phyloP scores from a whole-genome alignment of 1,140 invertebrate genomes.

The Colletes latitarsis region DNA sequence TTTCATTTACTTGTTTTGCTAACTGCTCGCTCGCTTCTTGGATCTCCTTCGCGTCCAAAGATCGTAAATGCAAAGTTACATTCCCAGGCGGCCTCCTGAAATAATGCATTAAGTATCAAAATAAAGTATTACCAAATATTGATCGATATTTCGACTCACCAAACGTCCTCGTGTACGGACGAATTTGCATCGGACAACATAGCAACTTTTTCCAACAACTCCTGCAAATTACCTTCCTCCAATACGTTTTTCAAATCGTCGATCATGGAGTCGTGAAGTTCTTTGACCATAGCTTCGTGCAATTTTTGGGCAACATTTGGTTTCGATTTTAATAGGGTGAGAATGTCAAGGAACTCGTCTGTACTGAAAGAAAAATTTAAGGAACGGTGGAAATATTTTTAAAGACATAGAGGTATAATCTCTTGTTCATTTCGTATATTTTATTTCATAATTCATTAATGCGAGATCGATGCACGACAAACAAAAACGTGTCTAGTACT shows the following conservation, averaged over 20 bases:
- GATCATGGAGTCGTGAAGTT: constrained; percentile 60
- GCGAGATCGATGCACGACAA: neutral
- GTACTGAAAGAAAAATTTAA: constrained; percentile 58
- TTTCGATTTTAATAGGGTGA: constrained; percentile 63
- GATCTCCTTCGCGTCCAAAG: constrained; percentile 65
- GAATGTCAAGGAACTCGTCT: constrained; percentile 61
- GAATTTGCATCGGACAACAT: constrained; percentile 54
- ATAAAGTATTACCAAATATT: constrained; percentile 1
- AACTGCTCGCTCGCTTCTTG: constrained; percentile 59
- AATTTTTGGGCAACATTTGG: constrained; percentile 50
- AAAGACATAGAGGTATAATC: neutral
- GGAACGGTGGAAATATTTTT: neutral
- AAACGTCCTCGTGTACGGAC: constrained; percentile 49
- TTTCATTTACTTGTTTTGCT: constrained; percentile 48
- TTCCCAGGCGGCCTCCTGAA: constrained; percentile 74
- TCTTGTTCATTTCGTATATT: neutral
- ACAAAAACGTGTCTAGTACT: neutral
- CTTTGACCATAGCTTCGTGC: constrained; percentile 60
- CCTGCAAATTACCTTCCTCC: constrained; percentile 54
- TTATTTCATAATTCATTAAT: constrained; percentile 7
- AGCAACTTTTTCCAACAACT: constrained; percentile 57
- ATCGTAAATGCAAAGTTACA: constrained; percentile 67
- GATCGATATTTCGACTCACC: constrained; percentile 51
- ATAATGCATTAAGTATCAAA: constrained; percentile 15
- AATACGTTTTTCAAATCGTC: constrained; percentile 60